Base-by-base conservation (phyloP, 2,888 invertebrate genomes). In the Hoplodrina blanda region DNA sequence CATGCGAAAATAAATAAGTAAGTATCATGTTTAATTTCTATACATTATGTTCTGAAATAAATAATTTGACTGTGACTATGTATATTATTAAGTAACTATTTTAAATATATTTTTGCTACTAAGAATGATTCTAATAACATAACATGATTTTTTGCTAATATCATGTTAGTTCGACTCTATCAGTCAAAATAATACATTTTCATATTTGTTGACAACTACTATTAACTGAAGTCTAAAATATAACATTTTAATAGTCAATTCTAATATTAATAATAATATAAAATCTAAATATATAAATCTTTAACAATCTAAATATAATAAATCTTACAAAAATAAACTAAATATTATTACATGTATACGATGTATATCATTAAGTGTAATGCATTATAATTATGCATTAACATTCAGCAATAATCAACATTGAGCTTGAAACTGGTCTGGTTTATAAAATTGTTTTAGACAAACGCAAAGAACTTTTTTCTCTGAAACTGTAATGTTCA, bases 1-100 rank as follows among this genome's bases (percentile, higher is more conserved):
- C 76, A 76, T 72, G 71, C 71, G 17, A 37, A 57, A 46, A 20
- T 52, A 66, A 56, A 46, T 33, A 33, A n/a, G n/a, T n/a, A n/a
- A n/a, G n/a, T n/a, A 25, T 46, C 25, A n/a, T 15, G 13, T 5
- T 20, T 46, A 15, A 25, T 37, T 33, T 44, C 52, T 25, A 46
- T 13, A 62, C 19, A 4, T 33, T 10, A 30, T 41, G 15, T 41
- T 57, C 15, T 20, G 5, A 46, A 70, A 63, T 74, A 25, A 62
- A 46, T 53, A 0, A 37, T 54, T n/a, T 20, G 0, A 37, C 15
- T 20, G 8, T 20, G 10, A 59, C 37, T 17, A 60, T 30, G 30
- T 64, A 61, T 4, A 25, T 10, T 41, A 30, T 41, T 1, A 44
- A 59, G 3, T 33, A 37, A 8, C 8, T 0, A 30, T 49, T n/a